A percentile compares a stretch with the other conserved stretches of the same genome.
These are phyloP conservation scores for Plutella xylostella DNA, from an alignment of 2,888 invertebrate genomes.

Conservation along the genomic window DNA sequence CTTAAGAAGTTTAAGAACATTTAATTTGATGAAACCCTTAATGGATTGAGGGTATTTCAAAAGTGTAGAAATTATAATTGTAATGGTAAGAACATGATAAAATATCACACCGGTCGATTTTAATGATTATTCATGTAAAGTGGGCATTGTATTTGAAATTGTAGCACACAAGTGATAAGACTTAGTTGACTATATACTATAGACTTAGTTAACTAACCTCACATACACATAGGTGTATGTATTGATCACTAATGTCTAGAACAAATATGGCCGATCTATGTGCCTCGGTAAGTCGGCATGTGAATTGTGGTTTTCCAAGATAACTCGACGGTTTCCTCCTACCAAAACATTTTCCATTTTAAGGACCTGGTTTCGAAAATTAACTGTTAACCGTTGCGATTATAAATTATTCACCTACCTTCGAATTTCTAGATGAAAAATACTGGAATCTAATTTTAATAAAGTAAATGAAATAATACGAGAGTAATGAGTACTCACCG, in stretches of 20 bases:
- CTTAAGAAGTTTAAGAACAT: too few species aligned
- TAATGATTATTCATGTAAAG: too few species aligned
- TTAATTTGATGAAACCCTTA: too few species aligned
- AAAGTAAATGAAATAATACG: background rate
- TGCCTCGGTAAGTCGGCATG: background rate
- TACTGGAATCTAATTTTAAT: background rate
- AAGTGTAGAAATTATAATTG: too few species aligned
- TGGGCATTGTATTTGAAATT: too few species aligned
- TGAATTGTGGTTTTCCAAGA: background rate
- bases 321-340: background rate
- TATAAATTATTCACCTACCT: background rate
- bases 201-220: too few species aligned
- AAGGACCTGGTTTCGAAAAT: background rate
- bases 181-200: too few species aligned
- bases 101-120: too few species aligned
- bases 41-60: too few species aligned
- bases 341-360: background rate
- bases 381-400: background rate
- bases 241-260: slow-evolving; percentile 39
- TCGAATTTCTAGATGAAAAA: background rate
- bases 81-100: too few species aligned
- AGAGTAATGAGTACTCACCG: slow-evolving; percentile 34
- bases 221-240: too few species aligned
- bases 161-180: too few species aligned
- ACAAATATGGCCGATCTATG: slow-evolving; percentile 38